phyloP scores from a whole-genome alignment of 2,888 invertebrate genomes.

The Philhelius pedissequus region DNA sequence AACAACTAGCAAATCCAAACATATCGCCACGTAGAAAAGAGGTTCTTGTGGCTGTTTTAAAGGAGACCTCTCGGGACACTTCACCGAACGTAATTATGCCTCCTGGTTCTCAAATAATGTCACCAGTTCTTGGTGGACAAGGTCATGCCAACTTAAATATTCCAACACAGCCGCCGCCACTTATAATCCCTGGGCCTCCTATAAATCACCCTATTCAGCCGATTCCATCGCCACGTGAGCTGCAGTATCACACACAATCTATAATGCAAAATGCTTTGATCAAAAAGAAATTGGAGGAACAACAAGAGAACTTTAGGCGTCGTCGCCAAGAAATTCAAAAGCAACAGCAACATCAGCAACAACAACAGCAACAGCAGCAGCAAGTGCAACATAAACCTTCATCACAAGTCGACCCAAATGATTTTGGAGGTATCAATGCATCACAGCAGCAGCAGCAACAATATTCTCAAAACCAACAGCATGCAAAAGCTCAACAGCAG shows the following conservation, averaged over 20 bases:
- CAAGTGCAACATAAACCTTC: conserved; percentile 50
- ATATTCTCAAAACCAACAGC: conserved; percentile 57
- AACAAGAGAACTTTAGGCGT: conserved; percentile 90
- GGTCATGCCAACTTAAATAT: conserved; percentile 52
- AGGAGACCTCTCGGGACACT: conserved; percentile 70
- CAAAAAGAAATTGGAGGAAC: conserved; percentile 93
- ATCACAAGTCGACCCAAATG: conserved; percentile 23
- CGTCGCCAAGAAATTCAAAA: conserved; percentile 85
- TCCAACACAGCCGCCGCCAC: conserved; percentile 43
- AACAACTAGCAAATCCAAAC: conserved; percentile 84
- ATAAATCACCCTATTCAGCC: conserved; percentile 43
- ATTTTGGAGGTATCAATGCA: conserved; percentile 20
- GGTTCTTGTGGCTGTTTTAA: conserved; percentile 72
- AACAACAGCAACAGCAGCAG: conserved; percentile 62
- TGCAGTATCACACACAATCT: conserved; percentile 90
- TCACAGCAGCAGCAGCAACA: conserved; percentile 59
- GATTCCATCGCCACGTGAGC: conserved; percentile 90
- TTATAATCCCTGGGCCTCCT: conserved; percentile 41
- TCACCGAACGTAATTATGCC: conserved; percentile 60
- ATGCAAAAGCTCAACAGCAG: conserved; percentile 70
- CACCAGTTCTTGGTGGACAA: conserved; percentile 53
- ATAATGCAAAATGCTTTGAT: conserved; percentile 92
- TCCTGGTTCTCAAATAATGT: conserved; percentile 56
- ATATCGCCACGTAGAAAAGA: conserved; percentile 71
- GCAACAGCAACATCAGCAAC: conserved; percentile 63